Evolutionary conservation across 2,797 vertebrate genomes (phyloP).

Genomic region (Poeciliopsis gracilis): DNA sequence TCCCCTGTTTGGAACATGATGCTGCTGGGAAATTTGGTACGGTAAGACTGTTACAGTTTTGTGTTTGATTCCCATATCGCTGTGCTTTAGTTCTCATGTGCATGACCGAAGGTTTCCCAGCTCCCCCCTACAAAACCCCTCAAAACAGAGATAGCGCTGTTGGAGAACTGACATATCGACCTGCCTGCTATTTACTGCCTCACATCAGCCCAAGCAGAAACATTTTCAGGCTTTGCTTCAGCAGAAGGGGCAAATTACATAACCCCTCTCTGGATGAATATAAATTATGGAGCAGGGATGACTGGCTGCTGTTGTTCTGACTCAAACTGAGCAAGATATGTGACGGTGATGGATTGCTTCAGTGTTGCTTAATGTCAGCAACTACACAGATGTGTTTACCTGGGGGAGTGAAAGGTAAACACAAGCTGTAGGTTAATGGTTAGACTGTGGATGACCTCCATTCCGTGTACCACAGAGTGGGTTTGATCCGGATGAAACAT

Average conservation of each 20-base stretch:
- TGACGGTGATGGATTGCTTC: constrained; percentile 4
- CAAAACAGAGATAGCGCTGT: neutral
- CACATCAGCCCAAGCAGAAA: neutral
- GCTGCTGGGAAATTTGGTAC: constrained; percentile 82
- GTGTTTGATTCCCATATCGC: neutral
- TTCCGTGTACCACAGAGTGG: neutral
- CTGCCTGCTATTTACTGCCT: constrained; percentile 47
- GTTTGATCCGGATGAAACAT: neutral
- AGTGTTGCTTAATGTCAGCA: constrained; percentile 33
- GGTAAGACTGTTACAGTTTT: constrained; percentile 73
- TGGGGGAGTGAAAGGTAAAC: constrained; percentile 38
- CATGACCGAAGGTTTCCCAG: constrained; percentile 6
- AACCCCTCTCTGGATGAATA: neutral
- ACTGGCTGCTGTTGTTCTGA: constrained; percentile 4
- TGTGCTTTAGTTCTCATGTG: constrained; percentile 6
- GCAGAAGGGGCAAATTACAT: constrained; percentile 8
- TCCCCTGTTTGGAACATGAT: constrained; percentile 52
- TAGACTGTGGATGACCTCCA: constrained; percentile 2
- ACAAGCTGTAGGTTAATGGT: constrained; percentile 24
- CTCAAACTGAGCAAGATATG: neutral
- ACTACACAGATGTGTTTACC: constrained; percentile 40
- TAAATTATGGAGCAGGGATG: constrained; percentile 5
- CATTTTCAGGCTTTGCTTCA: neutral
- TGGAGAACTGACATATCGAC: constrained; percentile 49
- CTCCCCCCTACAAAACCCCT: neutral